Evolutionary conservation across 2,797 vertebrate species (phyloP).

Genomic region (Nannoperca obscura): DNA sequence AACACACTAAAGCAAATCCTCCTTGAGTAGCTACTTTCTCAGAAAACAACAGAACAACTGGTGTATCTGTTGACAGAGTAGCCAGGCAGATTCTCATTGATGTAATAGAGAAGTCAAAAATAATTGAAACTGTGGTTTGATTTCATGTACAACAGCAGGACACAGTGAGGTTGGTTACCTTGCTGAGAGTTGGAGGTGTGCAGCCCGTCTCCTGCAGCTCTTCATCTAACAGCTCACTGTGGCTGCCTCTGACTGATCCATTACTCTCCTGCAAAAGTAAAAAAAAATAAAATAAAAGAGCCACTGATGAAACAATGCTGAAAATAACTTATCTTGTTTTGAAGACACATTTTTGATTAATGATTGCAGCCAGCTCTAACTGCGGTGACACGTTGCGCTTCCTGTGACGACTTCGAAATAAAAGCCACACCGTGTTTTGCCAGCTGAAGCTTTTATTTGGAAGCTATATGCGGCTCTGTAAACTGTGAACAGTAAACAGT

Average conservation of each 20-base stretch:
- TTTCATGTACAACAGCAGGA: neutral
- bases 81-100: neutral
- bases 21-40: neutral
- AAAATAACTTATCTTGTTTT: neutral
- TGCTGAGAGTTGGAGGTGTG: neutral
- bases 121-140: neutral
- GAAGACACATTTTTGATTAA: neutral
- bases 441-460: neutral
- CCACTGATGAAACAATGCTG: neutral
- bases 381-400: too few relatives aligned
- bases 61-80: neutral
- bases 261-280: neutral
- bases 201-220: neutral
- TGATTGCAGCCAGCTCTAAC: neutral
- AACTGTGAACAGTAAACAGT: neutral
- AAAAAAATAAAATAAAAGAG: neutral
- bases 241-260: neutral
- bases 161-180: neutral
- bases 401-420: neutral
- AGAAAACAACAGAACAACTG: neutral
- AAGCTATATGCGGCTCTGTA: neutral
- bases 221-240: neutral
- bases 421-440: neutral
- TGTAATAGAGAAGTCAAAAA: neutral
- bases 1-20: neutral